Percentiles rank a stretch among this genome's conserved stretches.
Evolutionary conservation across 2,113 vertebrate genomes (phyloP).

Genomic region (Sceloporus undulatus): DNA sequence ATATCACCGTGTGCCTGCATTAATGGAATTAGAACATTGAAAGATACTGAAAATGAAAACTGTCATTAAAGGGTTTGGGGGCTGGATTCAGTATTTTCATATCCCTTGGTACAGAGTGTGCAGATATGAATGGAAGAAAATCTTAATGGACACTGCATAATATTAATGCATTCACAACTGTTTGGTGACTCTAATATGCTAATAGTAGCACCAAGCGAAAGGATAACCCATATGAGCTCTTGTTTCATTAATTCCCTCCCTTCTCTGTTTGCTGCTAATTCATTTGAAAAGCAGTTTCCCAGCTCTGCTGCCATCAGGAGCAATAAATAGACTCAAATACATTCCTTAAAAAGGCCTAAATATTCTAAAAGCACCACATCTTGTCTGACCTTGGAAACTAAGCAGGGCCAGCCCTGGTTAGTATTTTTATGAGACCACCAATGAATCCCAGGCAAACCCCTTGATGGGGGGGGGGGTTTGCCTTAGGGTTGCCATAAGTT

Average conservation of each 20-base stretch:
- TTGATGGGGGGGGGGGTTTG: no score
- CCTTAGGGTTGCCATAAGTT: no score
- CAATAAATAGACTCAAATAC: slow-evolving; percentile 6
- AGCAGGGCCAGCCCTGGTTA: no score
- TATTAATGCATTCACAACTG: slow-evolving; percentile 2
- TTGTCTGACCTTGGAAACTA: no score
- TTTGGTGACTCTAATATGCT: not conserved
- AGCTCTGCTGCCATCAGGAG: slow-evolving; percentile 16
- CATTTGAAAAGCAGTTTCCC: not conserved
- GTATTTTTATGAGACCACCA: no score
- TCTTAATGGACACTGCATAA: slow-evolving; percentile 5
- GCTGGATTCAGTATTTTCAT: slow-evolving; percentile 24
- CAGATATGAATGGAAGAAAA: slow-evolving; percentile 30
- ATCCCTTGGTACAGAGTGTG: not conserved
- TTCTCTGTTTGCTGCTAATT: slow-evolving; percentile 2
- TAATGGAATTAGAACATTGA: not conserved
- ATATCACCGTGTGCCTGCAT: not conserved
- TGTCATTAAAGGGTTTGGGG: not conserved
- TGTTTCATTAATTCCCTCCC: slow-evolving; percentile 21
- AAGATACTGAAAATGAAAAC: not conserved
- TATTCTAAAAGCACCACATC: no score
- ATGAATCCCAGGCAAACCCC: no score
- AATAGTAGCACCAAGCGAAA: slow-evolving; percentile 13
- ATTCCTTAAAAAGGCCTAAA: not conserved
- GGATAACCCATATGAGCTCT: slow-evolving; percentile 5